Evolutionary conservation across 1,140 invertebrate genomes (phyloP).

Genomic region (Aphaenogaster rudis): DNA sequence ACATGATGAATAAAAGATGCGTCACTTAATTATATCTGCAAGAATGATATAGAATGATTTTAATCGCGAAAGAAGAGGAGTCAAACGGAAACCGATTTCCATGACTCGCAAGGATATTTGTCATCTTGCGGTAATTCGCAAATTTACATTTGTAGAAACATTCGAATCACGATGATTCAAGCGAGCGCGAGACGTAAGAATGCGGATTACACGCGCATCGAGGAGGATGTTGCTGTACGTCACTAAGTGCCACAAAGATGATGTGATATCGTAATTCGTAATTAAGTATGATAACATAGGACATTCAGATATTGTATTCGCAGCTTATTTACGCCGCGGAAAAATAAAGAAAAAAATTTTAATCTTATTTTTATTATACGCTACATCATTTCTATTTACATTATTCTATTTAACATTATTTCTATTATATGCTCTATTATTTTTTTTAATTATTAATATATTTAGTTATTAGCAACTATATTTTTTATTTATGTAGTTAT

Average conservation of each 20-base stretch:
- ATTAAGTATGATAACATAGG: background rate
- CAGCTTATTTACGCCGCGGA: background rate
- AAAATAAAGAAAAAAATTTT: background rate
- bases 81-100: constrained; percentile 48
- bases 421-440: background rate
- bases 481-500: background rate
- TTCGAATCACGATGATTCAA: constrained; percentile 42
- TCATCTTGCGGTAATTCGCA: constrained; percentile 50
- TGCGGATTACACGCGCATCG: constrained; percentile 23
- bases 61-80: constrained; percentile 13
- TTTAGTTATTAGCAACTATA: background rate
- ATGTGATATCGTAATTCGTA: constrained; percentile 28
- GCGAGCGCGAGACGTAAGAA: constrained; percentile 13
- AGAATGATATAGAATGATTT: background rate
- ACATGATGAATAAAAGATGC: constrained; percentile 22
- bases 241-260: constrained; percentile 8
- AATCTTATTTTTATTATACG: background rate
- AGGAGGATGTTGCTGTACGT: constrained; percentile 12
- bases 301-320: background rate
- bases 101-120: constrained; percentile 53
- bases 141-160: background rate
- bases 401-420: background rate
- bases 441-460: background rate
- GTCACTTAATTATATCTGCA: constrained; percentile 48
- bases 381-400: background rate